A percentile compares a stretch with the other conserved stretches of the same genome.
Evolutionary conservation across 2,888 invertebrate species (phyloP).

Genomic region (Cantharis flavilabris): DNA sequence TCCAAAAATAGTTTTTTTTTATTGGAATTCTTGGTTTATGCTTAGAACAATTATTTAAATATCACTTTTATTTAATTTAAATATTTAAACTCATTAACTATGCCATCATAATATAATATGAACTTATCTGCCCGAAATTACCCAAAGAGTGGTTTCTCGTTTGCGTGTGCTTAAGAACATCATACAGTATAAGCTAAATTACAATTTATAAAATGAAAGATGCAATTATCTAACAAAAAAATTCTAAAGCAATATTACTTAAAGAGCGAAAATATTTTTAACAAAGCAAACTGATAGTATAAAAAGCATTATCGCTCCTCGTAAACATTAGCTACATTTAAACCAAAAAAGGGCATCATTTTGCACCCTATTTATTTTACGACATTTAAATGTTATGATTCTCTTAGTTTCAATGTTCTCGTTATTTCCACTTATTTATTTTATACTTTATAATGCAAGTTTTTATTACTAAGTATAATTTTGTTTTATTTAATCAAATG

Average conservation of each 20-base stretch:
- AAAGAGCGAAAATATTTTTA: neutral
- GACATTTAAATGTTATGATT: constrained; percentile 16
- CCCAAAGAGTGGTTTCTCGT: too few relatives aligned
- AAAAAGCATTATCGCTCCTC: neutral
- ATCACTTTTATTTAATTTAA: too few relatives aligned
- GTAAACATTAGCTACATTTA: constrained; percentile 2
- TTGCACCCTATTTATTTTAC: constrained; percentile 13
- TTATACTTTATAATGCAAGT: constrained; percentile 5
- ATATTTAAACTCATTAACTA: too few relatives aligned
- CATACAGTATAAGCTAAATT: neutral
- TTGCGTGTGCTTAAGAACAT: too few relatives aligned
- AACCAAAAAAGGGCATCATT: constrained; percentile 6
- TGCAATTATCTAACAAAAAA: neutral
- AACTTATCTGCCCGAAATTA: too few relatives aligned
- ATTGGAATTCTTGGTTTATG: too few relatives aligned
- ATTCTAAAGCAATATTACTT: neutral
- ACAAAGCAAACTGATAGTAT: neutral
- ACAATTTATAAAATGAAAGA: neutral
- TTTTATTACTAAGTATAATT: neutral
- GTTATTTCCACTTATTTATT: constrained; percentile 4
- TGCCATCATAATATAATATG: too few relatives aligned
- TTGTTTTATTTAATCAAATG: neutral
- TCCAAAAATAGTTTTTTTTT: neutral
- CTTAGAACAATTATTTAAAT: too few relatives aligned
- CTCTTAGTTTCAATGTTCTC: constrained; percentile 10